Base-by-base conservation (phyloP, 2,888 invertebrate species). In the Oeneis ivallda region DNA sequence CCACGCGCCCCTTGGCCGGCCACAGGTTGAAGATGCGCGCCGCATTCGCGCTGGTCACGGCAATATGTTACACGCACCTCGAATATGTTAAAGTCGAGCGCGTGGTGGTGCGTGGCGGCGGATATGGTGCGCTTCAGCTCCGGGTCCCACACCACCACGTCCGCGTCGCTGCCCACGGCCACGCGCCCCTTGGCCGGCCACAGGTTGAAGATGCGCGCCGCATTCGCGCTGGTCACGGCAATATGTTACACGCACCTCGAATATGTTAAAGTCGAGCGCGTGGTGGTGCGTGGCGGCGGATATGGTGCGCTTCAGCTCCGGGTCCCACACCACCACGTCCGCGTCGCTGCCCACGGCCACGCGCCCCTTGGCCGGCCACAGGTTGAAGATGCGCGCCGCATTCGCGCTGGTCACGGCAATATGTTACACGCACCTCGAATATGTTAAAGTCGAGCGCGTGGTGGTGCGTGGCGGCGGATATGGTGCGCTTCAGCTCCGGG, bases 401-500 rank as follows among this genome's bases (percentile, higher is more conserved):
- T 2, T 34, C 4, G 32, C 32, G 32, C 32, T 34, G 4, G 32
- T 34, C 32, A 34, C 32, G 4, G 32, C 32, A n/a, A 0, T 8
- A 2, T 15, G 6, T 15, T 15, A n/a, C 13, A 13, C n/a, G n/a
- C 13, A 43, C 15, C 43, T 4, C 43, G 15, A n/a, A n/a, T 6
- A 45, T 45, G 43, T 15, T 15, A 82, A 98, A 99, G 91, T 99
- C 98, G 67, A 96, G 95, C 1, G 97, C 97, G 71, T 98, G 98
- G 74, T 97, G 95, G 86, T 99, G 99, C 0, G 96, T 96, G 74
- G 96, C 94, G 0, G 98, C 98, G 10, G 98, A 97, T 82, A 99
- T 98, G 72, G 95, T 96, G 66, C 97, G 93, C 64, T 96, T 96
- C 57, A 94, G 95, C 62, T 94, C 92, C 1, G 98, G 96, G 92